phyloP scores from a whole-genome alignment of 92 coral and sea anemone species.

The Epizoanthus rinbou region DNA sequence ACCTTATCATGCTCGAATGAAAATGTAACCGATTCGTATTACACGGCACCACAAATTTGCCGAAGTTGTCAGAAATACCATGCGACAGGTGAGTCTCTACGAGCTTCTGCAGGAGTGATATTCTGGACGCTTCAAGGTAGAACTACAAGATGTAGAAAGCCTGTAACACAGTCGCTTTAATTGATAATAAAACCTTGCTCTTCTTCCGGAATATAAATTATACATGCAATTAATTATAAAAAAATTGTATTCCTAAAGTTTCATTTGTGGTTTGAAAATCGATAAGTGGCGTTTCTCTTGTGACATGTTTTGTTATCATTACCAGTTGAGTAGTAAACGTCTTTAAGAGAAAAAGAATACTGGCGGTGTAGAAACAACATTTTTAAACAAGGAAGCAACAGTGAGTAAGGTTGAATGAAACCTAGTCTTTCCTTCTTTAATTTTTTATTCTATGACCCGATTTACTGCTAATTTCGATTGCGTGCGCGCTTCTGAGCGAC shows the following conservation, averaged over 20 bases:
- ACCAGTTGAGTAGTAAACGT: neutral
- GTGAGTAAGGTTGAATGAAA: too few species aligned
- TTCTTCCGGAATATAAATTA: slow-evolving; percentile 35
- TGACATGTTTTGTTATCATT: slow-evolving; percentile 12
- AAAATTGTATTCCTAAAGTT: slow-evolving; percentile 13
- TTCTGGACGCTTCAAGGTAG: neutral
- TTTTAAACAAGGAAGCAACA: too few species aligned
- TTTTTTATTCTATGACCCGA: neutral
- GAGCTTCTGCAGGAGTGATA: neutral
- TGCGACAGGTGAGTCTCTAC: neutral
- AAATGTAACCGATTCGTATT: too few species aligned
- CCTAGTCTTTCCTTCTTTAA: neutral
- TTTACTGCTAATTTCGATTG: neutral
- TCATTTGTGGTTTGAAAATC: slow-evolving; percentile 11
- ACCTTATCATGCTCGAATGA: too few species aligned
- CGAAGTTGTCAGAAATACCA: too few species aligned
- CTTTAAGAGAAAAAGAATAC: neutral
- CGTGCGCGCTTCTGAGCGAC: slow-evolving; percentile 5
- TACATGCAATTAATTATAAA: slow-evolving; percentile 14
- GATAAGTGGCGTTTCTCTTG: slow-evolving; percentile 5
- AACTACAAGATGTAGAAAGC: neutral
- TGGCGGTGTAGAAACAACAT: neutral
- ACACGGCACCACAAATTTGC: too few species aligned
- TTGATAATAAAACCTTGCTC: neutral
- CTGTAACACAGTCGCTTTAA: neutral